phyloP scores from a whole-genome alignment of 2,113 vertebrate genomes.

The Melanerpes formicivorus region DNA sequence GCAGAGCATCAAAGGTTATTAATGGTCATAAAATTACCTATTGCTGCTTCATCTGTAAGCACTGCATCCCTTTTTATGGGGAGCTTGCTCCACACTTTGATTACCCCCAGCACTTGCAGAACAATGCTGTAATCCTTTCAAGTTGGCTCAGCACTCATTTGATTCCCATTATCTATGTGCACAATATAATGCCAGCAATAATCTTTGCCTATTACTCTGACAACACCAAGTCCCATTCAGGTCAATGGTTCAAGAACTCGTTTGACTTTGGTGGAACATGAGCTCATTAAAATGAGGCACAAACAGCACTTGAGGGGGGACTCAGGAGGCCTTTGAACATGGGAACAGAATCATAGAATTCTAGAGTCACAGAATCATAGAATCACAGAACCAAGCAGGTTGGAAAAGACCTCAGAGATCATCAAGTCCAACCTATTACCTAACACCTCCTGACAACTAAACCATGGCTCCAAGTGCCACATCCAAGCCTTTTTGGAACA shows the following conservation, averaged over 20 bases:
- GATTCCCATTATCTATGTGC: background rate
- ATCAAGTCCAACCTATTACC: too few relatives aligned
- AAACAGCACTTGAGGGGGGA: background rate
- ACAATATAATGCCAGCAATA: slow-evolving; percentile 13
- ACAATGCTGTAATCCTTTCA: background rate
- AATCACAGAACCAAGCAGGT: too few relatives aligned
- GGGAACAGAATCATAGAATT: background rate
- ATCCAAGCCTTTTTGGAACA: too few relatives aligned
- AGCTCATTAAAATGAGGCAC: background rate
- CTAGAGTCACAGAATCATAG: too few relatives aligned
- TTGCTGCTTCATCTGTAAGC: background rate
- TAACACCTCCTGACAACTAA: too few relatives aligned
- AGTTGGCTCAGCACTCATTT: slow-evolving; percentile 5
- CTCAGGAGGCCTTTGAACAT: background rate
- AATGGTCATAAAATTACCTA: slow-evolving; percentile 38
- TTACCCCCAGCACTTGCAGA: background rate
- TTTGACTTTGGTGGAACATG: background rate
- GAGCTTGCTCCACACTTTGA: background rate
- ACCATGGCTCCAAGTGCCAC: too few relatives aligned
- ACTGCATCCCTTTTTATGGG: slow-evolving; percentile 10
- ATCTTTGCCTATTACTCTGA: slow-evolving; percentile 26
- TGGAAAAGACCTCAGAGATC: too few relatives aligned
- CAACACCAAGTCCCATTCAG: slow-evolving; percentile 23
- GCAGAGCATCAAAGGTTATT: slow-evolving; percentile 32
- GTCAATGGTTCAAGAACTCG: slow-evolving; percentile 33